These are phyloP conservation scores for Hydrotaea diabolus DNA, from an alignment of 2,888 invertebrate genomes.

Conservation along the genomic window DNA sequence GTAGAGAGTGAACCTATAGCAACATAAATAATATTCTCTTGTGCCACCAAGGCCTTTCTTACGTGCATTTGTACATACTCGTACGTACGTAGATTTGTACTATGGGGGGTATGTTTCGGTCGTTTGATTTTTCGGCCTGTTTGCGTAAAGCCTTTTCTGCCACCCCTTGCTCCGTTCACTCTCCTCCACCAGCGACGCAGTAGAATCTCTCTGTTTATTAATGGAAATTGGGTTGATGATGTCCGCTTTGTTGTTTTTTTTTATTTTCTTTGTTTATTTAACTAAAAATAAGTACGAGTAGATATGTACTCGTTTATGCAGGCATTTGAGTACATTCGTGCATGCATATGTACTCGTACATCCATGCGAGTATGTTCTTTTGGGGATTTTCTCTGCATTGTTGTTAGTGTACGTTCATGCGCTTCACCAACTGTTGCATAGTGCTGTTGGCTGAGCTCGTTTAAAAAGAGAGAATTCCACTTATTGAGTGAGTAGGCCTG, in stretches of 20 bases:
- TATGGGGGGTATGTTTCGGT: neutral
- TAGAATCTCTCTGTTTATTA: constrained; percentile 52
- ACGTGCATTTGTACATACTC: neutral
- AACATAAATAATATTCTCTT: constrained; percentile 36
- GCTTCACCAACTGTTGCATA: constrained; percentile 61
- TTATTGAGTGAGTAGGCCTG: neutral
- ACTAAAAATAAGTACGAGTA: neutral
- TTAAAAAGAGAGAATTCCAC: neutral
- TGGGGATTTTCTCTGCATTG: neutral
- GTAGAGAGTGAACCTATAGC: constrained; percentile 42
- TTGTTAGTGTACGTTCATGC: constrained; percentile 59
- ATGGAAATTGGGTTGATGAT: constrained; percentile 69
- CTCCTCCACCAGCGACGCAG: neutral
- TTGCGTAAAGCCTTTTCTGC: no score
- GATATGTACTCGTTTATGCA: neutral
- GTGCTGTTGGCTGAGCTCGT: neutral
- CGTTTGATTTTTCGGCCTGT: neutral
- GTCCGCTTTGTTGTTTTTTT: constrained; percentile 5
- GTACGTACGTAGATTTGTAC: neutral
- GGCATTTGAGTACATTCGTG: no score
- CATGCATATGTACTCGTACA: neutral
- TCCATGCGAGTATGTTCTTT: neutral
- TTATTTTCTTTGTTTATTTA: constrained; percentile 3
- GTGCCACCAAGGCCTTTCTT: neutral
- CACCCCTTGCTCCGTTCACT: neutral